These are phyloP conservation scores for Caenorhabditis sp. DNA, from an alignment of 2,888 invertebrate genomes.

Conservation along the genomic window DNA sequence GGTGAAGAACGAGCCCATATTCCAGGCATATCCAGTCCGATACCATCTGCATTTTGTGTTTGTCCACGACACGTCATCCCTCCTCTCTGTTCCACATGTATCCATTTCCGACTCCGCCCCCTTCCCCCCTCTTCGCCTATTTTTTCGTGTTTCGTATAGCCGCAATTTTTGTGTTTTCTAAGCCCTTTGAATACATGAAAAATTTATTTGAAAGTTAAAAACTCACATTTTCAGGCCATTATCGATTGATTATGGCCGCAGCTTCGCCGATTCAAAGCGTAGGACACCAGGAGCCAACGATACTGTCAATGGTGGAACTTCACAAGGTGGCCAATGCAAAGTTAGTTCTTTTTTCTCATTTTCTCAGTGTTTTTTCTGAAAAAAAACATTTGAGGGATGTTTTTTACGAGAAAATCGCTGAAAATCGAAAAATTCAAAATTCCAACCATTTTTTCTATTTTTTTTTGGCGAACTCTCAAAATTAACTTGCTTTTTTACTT, in stretches of 20 bases:
- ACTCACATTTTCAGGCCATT: not conserved
- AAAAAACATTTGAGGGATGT: too few relatives aligned
- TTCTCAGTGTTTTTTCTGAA: not conserved
- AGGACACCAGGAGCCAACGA: conserved; percentile 1
- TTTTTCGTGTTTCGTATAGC: not conserved
- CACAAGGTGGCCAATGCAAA: conserved; percentile 71
- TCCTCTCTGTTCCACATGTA: conserved; percentile 4
- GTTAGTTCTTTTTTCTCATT: conserved; percentile 51
- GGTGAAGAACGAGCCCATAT: too few relatives aligned
- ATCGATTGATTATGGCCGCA: conserved; percentile 13
- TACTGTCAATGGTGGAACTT: conserved; percentile 56
- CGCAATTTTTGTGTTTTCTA: too few relatives aligned
- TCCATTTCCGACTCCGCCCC: conserved; percentile 36
- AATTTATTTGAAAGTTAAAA: not conserved
- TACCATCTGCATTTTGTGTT: too few relatives aligned
- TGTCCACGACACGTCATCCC: not conserved
- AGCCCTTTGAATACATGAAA: too few relatives aligned
- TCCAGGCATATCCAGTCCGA: too few relatives aligned
- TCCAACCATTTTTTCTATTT: too few relatives aligned
- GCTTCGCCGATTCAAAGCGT: not conserved
- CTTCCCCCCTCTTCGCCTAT: conserved; percentile 9
- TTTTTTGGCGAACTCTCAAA: too few relatives aligned
- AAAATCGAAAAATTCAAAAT: too few relatives aligned
- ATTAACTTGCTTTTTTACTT: too few relatives aligned
- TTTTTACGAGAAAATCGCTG: too few relatives aligned